Percentiles rank a stretch among this genome's conserved stretches.
phyloP scores from a whole-genome alignment of 1,140 invertebrate species.

The Steinernema khuongi region DNA sequence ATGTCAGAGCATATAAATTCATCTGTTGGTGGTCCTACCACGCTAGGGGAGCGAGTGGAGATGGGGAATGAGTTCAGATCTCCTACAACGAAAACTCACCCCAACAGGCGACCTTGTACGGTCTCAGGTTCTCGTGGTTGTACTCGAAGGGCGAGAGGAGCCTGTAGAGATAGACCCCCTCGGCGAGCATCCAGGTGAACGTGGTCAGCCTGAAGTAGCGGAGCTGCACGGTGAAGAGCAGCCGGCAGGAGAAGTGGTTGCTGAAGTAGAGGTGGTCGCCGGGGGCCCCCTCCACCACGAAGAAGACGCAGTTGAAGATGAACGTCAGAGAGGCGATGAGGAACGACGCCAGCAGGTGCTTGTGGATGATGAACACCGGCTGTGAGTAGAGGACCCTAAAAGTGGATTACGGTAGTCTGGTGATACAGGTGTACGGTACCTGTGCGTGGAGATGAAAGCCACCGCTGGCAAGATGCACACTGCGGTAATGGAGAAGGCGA shows the following conservation, averaged over 20 bases:
- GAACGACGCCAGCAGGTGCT: conserved; percentile 64
- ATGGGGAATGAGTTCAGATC: too few species aligned
- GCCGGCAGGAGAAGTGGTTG: conserved; percentile 51
- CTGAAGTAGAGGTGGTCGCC: conserved; percentile 24
- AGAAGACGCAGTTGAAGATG: conserved; percentile 59
- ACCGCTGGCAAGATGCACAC: conserved; percentile 61
- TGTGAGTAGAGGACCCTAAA: conserved; percentile 35
- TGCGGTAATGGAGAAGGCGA: conserved; percentile 59
- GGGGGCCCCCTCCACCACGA: conserved; percentile 57
- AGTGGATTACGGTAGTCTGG: conserved; percentile 47
- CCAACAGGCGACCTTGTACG: conserved; percentile 64
- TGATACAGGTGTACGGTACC: conserved; percentile 59
- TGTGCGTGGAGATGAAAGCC: conserved; percentile 60
- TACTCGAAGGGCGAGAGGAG: conserved; percentile 64
- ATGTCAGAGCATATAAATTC: neutral
- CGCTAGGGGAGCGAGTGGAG: too few species aligned
- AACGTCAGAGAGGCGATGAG: conserved; percentile 60
- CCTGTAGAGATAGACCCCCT: conserved; percentile 64
- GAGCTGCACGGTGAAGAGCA: conserved; percentile 49
- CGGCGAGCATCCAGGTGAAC: conserved; percentile 64
- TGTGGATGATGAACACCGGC: conserved; percentile 62
- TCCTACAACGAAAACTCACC: conserved; percentile 51
- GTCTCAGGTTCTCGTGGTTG: conserved; percentile 61
- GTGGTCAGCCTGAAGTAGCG: conserved; percentile 50
- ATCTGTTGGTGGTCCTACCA: too few species aligned